Evolutionary conservation across 1,140 invertebrate genomes (phyloP), one percentile per base, ranked within the genome.

Genomic region (Thalassaphorura encarpata): DNA sequence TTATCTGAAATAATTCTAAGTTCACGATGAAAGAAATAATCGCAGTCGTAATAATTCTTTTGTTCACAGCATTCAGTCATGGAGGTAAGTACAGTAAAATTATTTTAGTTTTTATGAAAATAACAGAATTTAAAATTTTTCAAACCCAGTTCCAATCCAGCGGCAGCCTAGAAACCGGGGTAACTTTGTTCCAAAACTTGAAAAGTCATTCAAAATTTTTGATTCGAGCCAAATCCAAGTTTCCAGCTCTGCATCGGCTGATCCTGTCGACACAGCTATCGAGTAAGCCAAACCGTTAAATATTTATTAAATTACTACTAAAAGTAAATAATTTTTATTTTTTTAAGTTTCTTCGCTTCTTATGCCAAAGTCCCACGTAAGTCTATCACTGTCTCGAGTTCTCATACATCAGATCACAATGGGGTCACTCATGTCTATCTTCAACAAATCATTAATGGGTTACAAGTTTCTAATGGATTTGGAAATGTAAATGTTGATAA

Each of bases 351-450:
- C 21, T 50, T 33, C 33, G 13, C 11, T 50, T 11, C 27, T 18
- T 31, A 33, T 11, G 26, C 13, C 41, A 27, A 47, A 24, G 3
- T 18, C 45, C 3, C 4, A 6, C 5, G 13, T 6, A 11, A 5
- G 28, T 15, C 18, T 19, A n/a, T n/a, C 8, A 23, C 24, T 15
- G 18, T 47, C 8, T 21, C 45, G 6, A 47, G 45, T 19, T 31
- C 18, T 26, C 48, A 50, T 21, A 36, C 48, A 15, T 50, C 28
- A 29, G 27, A 19, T 29, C 31, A 31, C n/a, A 36, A 50, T 21
- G 48, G 31, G 4, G 45, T 47, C 21, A 47, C 45, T 6, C 45
- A 47, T 18, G 45, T 47, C 24, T 47, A 47, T 18, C 45, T 50
- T 33, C 48, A 50, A 33, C 31, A 50, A 27, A 27, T 26, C 18